Percentiles rank a stretch among this genome's conserved stretches.
These are phyloP conservation scores for Staurois parvus DNA, from an alignment of 2,797 vertebrate species.

Conservation along the genomic window DNA sequence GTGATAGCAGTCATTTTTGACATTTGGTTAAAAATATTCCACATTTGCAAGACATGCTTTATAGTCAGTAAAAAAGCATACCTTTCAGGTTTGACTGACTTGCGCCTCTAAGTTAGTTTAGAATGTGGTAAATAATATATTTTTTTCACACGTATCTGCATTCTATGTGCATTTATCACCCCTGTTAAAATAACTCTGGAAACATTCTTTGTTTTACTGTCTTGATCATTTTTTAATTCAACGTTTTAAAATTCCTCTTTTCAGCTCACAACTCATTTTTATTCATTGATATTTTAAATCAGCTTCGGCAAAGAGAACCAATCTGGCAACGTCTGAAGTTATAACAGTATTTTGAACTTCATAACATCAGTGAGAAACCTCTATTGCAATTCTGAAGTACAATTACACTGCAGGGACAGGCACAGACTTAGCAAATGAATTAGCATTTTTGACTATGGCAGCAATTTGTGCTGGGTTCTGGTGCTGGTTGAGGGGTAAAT, in stretches of 20 bases:
- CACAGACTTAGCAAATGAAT: slow-evolving; percentile 63
- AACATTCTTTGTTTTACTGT: slow-evolving; percentile 52
- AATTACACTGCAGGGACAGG: slow-evolving; percentile 58
- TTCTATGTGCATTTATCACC: slow-evolving; percentile 36
- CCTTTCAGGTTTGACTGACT: neutral
- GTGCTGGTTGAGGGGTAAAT: slow-evolving; percentile 70
- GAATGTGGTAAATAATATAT: slow-evolving; percentile 1
- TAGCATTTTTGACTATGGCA: slow-evolving; percentile 68
- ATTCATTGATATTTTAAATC: slow-evolving; percentile 60
- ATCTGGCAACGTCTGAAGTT: slow-evolving; percentile 55
- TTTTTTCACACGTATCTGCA: neutral
- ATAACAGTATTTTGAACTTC: slow-evolving; percentile 56
- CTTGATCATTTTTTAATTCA: slow-evolving; percentile 49
- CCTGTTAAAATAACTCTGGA: slow-evolving; percentile 47
- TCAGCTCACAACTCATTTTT: slow-evolving; percentile 56
- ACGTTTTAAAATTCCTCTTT: slow-evolving; percentile 53
- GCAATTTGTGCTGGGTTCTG: slow-evolving; percentile 73
- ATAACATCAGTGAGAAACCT: slow-evolving; percentile 51
- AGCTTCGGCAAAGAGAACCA: slow-evolving; percentile 50
- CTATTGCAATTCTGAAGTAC: slow-evolving; percentile 58
- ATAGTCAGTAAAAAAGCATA: neutral
- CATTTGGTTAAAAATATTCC: neutral
- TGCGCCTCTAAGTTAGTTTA: neutral
- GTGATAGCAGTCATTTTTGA: neutral
- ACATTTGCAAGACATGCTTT: neutral